A percentile compares a stretch with the other conserved stretches of the same genome.
phyloP scores from a whole-genome alignment of 1,140 invertebrate genomes.

The Ips typographus region DNA sequence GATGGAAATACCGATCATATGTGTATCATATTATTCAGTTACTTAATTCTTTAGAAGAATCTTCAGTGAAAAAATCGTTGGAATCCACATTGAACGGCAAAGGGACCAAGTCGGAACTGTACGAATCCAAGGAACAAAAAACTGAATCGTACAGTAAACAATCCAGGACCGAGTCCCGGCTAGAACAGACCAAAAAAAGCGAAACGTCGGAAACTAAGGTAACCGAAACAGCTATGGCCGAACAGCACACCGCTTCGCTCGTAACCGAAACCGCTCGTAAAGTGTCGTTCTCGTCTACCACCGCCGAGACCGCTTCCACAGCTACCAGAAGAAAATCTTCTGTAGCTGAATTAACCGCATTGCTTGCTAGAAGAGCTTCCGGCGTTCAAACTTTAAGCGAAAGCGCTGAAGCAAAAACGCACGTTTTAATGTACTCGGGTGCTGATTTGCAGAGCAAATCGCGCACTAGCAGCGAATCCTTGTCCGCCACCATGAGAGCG shows the following conservation, averaged over 20 bases:
- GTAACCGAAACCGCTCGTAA: constrained; percentile 2
- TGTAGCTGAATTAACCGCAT: constrained; percentile 18
- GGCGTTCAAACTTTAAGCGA: constrained; percentile 11
- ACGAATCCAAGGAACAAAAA: constrained; percentile 20
- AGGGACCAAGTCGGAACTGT: constrained; percentile 26
- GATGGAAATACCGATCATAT: no score
- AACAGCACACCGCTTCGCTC: constrained; percentile 3
- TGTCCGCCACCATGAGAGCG: constrained; percentile 32
- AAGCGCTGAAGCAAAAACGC: constrained; percentile 20
- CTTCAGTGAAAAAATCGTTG: constrained; percentile 28
- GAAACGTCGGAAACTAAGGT: constrained; percentile 7
- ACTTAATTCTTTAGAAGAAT: constrained; percentile 24
- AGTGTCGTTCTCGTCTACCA: background rate
- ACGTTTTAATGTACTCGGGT: constrained; percentile 27
- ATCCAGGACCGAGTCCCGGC: constrained; percentile 21
- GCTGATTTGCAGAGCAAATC: constrained; percentile 29
- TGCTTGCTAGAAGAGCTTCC: constrained; percentile 21
- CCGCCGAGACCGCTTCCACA: background rate
- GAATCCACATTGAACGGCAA: constrained; percentile 20
- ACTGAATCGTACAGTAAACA: constrained; percentile 27
- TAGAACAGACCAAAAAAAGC: constrained; percentile 16
- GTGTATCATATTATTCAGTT: background rate
- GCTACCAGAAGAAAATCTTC: constrained; percentile 14
- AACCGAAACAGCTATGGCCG: background rate
- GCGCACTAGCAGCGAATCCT: constrained; percentile 24